Evolutionary conservation across 2,113 vertebrate species (phyloP).

Genomic region (Gasterosteus nipponicus): DNA sequence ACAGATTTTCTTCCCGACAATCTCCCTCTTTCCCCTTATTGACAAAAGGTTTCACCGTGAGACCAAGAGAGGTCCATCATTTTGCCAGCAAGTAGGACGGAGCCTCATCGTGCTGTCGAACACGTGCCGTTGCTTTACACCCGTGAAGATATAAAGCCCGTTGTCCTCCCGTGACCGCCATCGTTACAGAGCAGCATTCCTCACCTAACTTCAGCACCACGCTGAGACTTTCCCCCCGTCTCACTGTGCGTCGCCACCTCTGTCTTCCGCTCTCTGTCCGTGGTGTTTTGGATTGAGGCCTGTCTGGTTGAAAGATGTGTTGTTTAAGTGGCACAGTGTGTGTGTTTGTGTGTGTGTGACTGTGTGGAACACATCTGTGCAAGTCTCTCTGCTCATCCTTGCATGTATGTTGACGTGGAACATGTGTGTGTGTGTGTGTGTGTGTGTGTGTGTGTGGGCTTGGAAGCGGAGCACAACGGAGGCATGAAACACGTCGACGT

Average conservation of each 20-base stretch:
- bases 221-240: neutral
- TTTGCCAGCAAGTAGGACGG: neutral
- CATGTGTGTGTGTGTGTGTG: slow-evolving; percentile 1
- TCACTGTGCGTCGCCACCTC: slow-evolving; percentile 25
- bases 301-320: slow-evolving; percentile 35
- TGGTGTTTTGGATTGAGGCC: slow-evolving; percentile 36
- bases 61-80: neutral
- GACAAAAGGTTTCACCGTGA: neutral
- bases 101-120: slow-evolving; percentile 11
- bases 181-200: slow-evolving; percentile 18
- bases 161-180: slow-evolving; percentile 34
- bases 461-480: slow-evolving; percentile 9
- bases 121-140: slow-evolving; percentile 50
- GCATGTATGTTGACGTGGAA: neutral
- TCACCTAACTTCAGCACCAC: neutral
- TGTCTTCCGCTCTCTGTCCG: slow-evolving; percentile 1
- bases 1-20: neutral
- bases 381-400: neutral
- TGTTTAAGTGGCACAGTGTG: slow-evolving; percentile 10
- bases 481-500: slow-evolving; percentile 22
- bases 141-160: neutral
- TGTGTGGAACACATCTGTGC: neutral
- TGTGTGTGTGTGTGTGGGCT: neutral
- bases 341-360: neutral
- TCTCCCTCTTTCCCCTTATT: neutral